phyloP scores from a whole-genome alignment of 2,113 vertebrate species.

The Melanerpes formicivorus region DNA sequence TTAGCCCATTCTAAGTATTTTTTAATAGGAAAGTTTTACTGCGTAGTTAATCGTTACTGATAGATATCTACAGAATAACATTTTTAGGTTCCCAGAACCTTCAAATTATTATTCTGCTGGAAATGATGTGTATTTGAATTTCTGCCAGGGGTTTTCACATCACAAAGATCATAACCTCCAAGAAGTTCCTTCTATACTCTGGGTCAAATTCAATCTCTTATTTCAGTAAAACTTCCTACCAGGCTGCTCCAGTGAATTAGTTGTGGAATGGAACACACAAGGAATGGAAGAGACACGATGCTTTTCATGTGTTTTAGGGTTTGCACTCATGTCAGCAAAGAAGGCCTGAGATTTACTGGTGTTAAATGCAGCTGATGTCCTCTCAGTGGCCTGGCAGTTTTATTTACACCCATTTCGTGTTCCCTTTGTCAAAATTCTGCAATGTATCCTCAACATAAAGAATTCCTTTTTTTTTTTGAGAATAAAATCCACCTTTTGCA shows the following conservation, averaged over 20 bases:
- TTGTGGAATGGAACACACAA: not conserved
- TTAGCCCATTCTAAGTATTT: not conserved
- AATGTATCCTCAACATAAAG: not conserved
- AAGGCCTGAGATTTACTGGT: not conserved
- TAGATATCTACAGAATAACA: not conserved
- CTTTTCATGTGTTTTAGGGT: not conserved
- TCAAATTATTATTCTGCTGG: not conserved
- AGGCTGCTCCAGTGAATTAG: not conserved
- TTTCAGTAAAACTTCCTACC: not conserved
- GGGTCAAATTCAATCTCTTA: not conserved
- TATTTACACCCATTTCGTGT: not conserved
- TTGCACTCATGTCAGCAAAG: not conserved
- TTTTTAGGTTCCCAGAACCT: not conserved
- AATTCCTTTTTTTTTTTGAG: not conserved
- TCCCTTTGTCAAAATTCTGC: not conserved
- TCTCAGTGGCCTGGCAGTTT: not conserved
- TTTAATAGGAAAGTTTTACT: not conserved
- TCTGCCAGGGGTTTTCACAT: not conserved
- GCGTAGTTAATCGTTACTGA: not conserved
- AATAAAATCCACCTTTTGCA: not conserved
- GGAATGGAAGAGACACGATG: not conserved
- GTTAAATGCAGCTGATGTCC: not conserved
- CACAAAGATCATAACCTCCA: not conserved
- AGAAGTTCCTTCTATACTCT: not conserved
- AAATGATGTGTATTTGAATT: not conserved